A percentile compares a stretch with the other conserved stretches of the same genome.
phyloP scores from a whole-genome alignment of 1,140 invertebrate genomes.

The Acromyrmex charruanus region DNA sequence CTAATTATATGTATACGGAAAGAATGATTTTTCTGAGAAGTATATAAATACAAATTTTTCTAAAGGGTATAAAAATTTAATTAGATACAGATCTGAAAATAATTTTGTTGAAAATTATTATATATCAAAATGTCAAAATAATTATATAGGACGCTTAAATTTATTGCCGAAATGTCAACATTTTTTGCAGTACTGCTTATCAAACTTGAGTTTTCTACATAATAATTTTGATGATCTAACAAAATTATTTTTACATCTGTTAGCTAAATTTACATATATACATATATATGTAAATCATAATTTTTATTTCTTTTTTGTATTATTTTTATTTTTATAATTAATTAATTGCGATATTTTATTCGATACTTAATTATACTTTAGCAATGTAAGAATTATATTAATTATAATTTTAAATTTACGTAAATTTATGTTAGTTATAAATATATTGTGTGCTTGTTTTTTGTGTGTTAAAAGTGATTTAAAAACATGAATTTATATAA shows the following conservation, averaged over 20 bases:
- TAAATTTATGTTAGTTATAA: neutral
- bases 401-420: neutral
- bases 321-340: neutral
- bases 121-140: too few species aligned
- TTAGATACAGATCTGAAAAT: too few species aligned
- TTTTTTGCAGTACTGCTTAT: too few species aligned
- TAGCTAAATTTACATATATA: neutral
- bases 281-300: neutral
- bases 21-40: too few species aligned
- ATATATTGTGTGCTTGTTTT: neutral
- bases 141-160: too few species aligned
- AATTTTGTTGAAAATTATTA: too few species aligned
- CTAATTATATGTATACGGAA: neutral
- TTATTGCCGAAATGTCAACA: too few species aligned
- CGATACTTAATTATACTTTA: neutral
- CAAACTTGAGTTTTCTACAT: too few species aligned
- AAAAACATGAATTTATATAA: neutral
- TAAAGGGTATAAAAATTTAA: too few species aligned
- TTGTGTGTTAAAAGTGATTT: neutral
- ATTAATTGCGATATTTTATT: neutral
- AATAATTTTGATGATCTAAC: too few species aligned
- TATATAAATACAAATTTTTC: too few species aligned
- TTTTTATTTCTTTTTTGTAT: neutral
- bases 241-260: too few species aligned
- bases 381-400: neutral